A percentile compares a stretch with the other conserved stretches of the same genome.
Conservation (phyloP, 2,797 vertebrate genomes). For the Tapirus indicus region DNA sequence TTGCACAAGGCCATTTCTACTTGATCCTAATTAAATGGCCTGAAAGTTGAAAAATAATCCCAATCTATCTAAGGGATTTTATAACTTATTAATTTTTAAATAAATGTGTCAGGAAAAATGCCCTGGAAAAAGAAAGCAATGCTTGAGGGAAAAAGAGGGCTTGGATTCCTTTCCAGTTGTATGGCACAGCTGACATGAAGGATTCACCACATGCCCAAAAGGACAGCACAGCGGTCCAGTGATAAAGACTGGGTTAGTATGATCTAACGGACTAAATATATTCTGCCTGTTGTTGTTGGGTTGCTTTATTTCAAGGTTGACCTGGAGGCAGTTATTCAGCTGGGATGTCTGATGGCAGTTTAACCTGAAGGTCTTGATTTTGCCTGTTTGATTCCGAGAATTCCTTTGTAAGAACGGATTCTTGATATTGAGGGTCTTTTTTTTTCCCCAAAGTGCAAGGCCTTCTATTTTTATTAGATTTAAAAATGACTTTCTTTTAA, state of each 20-base stretch:
- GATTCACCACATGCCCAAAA: not conserved
- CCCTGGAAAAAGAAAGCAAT: not conserved
- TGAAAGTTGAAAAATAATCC: not conserved
- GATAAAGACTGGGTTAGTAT: not conserved
- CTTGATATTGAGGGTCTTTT: not conserved
- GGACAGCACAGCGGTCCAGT: not conserved
- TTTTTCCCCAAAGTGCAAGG: not conserved
- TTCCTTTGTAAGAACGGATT: not conserved
- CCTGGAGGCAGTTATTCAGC: not conserved
- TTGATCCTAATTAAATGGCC: not conserved
- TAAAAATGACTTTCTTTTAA: not conserved
- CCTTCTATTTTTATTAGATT: not conserved
- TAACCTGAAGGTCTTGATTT: not conserved
- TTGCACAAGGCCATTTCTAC: not conserved
- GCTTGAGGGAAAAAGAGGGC: not conserved
- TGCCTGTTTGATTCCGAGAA: not conserved
- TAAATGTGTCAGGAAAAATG: not conserved
- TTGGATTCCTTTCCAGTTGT: not conserved
- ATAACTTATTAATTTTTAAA: not conserved
- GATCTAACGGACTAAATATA: constrained; percentile 56
- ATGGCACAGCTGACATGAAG: not conserved
- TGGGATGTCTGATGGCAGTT: not conserved
- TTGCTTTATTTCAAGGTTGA: constrained; percentile 18
- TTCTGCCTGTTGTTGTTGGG: not conserved
- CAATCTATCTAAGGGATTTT: not conserved